Evolutionary conservation across 2,797 vertebrate genomes (phyloP).

Genomic region (Tauraco hartlaubi): DNA sequence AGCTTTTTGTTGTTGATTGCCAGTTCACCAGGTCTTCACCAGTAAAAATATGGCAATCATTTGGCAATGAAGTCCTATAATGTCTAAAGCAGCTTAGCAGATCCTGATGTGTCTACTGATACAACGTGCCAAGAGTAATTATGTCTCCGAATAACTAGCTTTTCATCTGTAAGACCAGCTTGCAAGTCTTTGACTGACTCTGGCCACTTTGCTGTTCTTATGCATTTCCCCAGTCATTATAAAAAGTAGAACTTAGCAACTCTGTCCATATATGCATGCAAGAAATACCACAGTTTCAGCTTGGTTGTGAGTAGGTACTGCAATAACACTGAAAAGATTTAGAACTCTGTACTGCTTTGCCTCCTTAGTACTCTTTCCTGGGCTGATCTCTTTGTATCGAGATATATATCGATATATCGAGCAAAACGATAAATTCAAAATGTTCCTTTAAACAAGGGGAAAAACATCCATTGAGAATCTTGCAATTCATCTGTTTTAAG

Average conservation of each 20-base stretch:
- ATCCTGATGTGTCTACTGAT: not conserved
- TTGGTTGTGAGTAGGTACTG: not conserved
- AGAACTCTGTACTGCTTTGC: not conserved
- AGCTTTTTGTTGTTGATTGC: not conserved
- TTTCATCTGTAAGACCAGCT: not conserved
- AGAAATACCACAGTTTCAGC: not conserved
- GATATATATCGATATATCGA: not conserved
- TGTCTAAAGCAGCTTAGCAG: not conserved
- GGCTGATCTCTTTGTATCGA: not conserved
- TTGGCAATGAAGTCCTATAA: not conserved
- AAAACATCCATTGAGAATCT: not conserved
- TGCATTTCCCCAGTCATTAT: not conserved
- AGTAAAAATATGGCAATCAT: not conserved
- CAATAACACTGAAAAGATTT: not conserved
- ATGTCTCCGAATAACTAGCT: not conserved
- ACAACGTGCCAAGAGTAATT: not conserved
- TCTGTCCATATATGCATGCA: not conserved
- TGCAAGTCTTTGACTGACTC: not conserved
- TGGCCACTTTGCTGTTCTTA: not conserved
- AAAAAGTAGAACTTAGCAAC: not conserved
- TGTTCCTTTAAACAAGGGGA: not conserved
- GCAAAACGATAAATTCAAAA: not conserved
- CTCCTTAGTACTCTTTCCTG: not conserved
- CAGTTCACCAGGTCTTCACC: not conserved
- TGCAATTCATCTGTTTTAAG: not conserved